phyloP scores from a whole-genome alignment of 1,140 invertebrate genomes.

The Oryzaephilus surinamensis region DNA sequence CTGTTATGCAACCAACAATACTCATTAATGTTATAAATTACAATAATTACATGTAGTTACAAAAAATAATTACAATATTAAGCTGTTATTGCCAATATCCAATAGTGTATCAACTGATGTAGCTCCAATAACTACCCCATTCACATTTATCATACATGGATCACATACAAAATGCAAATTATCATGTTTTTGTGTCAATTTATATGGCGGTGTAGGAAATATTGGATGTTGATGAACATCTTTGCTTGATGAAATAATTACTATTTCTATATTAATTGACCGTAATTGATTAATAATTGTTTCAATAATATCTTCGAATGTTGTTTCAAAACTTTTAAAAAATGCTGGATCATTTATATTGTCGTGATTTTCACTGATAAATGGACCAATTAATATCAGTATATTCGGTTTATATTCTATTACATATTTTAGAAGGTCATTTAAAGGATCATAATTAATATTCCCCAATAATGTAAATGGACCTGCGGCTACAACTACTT shows the following conservation, averaged over 20 bases:
- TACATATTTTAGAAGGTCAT: conserved; percentile 62
- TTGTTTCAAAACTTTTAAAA: conserved; percentile 53
- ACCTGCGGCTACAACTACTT: conserved; percentile 69
- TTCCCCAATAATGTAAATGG: conserved; percentile 71
- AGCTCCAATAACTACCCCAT: conserved; percentile 63
- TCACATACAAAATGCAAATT: conserved; percentile 53
- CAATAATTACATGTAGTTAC: no score
- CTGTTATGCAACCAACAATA: no score
- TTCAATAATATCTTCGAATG: conserved; percentile 59
- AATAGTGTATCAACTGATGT: conserved; percentile 62
- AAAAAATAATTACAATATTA: no score
- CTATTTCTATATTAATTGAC: conserved; percentile 49
- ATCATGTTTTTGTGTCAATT: conserved; percentile 39
- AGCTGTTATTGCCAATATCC: conserved; percentile 21
- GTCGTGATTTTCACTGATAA: conserved; percentile 64
- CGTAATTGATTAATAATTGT: conserved; percentile 43
- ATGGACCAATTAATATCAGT: conserved; percentile 72
- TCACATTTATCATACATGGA: conserved; percentile 67
- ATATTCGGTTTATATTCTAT: conserved; percentile 63
- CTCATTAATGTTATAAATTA: no score
- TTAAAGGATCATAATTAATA: conserved; percentile 67
- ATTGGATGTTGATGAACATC: conserved; percentile 67
- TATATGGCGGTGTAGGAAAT: conserved; percentile 71
- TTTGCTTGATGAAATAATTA: conserved; percentile 62
- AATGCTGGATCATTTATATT: no score